Evolutionary conservation across 2,888 invertebrate genomes (phyloP), one percentile per base, ranked within the genome.

Genomic region (Stenichneumon culpator): DNA sequence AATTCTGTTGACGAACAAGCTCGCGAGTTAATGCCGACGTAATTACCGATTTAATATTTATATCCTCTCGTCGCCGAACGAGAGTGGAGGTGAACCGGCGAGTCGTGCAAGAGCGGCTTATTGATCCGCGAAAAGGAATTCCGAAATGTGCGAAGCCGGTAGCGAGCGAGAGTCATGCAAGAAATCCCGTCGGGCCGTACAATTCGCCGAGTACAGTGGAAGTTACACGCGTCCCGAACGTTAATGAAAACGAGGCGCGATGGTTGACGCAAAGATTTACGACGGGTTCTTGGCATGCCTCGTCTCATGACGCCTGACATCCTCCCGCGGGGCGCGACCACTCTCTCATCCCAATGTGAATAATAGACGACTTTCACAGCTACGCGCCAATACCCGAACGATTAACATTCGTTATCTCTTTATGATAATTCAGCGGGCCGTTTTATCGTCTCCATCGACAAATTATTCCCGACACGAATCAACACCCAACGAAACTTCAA

Each of bases 361-460:
- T 84, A 79, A 79, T 60, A 82, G 70, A 69, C 69, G 78, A 84
- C 84, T 84, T 84, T 84, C 84, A 82, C 84, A 70, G 63, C 22
- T 70, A 74, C 60, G 7, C 19, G 25, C 11, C 32, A 47, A 57
- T 32, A 63, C 9, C 32, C 63, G 4, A 7, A 32, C 47, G 50
- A 74, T 74, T 74, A 50, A 74, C 74, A 63, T 74, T 14, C 47
- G 50, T 65, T 63, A 32, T 32, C 63, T 63, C 32, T 22, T 50
- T 47, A 65, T 65, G 63, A 74, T 65, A 74, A 65, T 50, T 63
- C 50, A 50, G 22, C 1, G 25, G 57, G 9, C 22, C 5, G 39
- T 67, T 36, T 19, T 7, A 65, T 36, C 52, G 9, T 19, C n/a
- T 0, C 6, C 9, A 57, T 39, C 57, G 72, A 72, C 39, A 39